These are phyloP conservation scores for Formica exsecta DNA, from an alignment of 1,140 invertebrate genomes.

Conservation along the genomic window DNA sequence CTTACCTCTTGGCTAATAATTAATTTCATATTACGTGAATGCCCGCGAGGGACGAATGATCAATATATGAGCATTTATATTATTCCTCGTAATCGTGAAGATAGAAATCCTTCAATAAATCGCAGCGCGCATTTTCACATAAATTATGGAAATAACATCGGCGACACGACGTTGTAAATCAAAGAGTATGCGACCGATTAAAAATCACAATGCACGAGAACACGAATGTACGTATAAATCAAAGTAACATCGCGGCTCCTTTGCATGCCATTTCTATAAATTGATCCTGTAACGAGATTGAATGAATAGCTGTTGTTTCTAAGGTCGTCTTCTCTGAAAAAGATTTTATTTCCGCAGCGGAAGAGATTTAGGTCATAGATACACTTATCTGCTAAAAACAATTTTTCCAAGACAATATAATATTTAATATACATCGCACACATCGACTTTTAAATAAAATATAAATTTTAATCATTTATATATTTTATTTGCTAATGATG, in stretches of 20 bases:
- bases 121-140: constrained; percentile 68
- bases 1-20: constrained; percentile 24
- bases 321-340: constrained; percentile 41
- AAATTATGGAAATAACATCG: constrained; percentile 74
- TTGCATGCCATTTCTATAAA: constrained; percentile 60
- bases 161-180: constrained; percentile 61
- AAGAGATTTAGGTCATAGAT: constrained; percentile 26
- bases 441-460: constrained; percentile 1
- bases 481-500: background rate
- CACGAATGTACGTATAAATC: constrained; percentile 62
- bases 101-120: constrained; percentile 72
- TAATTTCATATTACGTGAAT: constrained; percentile 30
- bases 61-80: constrained; percentile 29
- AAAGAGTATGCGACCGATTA: constrained; percentile 59
- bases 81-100: constrained; percentile 37
- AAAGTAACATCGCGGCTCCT: constrained; percentile 48
- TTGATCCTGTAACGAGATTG: constrained; percentile 63
- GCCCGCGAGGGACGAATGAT: constrained; percentile 4
- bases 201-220: constrained; percentile 71
- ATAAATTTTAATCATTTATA: background rate
- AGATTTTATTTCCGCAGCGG: constrained; percentile 62
- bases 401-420: no score
- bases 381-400: background rate
- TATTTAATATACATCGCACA: background rate
- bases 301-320: constrained; percentile 53